Base-by-base conservation (phyloP, 53 echinoderm and acorn worm species). In the Echinometra lucunter region DNA sequence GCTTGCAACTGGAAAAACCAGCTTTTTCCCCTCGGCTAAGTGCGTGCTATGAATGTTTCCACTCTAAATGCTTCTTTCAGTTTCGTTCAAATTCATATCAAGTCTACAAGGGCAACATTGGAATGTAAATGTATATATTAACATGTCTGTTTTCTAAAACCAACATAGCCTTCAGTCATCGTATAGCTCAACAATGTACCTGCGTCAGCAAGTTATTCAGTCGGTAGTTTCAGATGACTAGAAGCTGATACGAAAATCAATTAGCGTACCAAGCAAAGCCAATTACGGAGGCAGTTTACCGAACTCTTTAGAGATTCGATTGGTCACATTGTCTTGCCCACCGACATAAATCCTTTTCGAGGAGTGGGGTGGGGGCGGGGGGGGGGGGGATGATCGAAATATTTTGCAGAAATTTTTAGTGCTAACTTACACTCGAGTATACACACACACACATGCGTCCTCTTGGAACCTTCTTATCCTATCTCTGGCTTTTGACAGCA, bases 161-260 rank as follows among this genome's bases (percentile, higher is more conserved):
- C 27, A 6, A 6, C 6, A 23, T 4, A 5, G 5, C 63, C 25
- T 32, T 0, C 34, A 69, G 13, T 69, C 30, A 32, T 69, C 34
- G 15, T 30, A 32, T 69, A 8, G 11, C 11, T 15, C 69, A 30
- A 69, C 34, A 69, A 69, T 69, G 34, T 34, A 13, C 30, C 32
- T 69, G 10, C 30, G 6, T 78, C 38, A 42, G 21, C 78, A 78
- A 38, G 21, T 21, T 38, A 69, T 34, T 11, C 47, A 10, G 85
- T 47, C 85, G 45, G 47, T 45, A 47, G 45, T n/a, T 49, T 85
- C 47, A 49, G 44, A 85, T 49, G 85, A 27, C 49, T 30, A 49
- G n/a, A 47, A 85, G 47, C 85, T n/a, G 85, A 85, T 45, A 85
- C 85, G 78, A 85, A 85, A 85, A 85, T 85, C 85, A 85, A 85